These are phyloP conservation scores for Acanthosepion pharaonis DNA, from an alignment of 2,888 invertebrate species.

Conservation along the genomic window DNA sequence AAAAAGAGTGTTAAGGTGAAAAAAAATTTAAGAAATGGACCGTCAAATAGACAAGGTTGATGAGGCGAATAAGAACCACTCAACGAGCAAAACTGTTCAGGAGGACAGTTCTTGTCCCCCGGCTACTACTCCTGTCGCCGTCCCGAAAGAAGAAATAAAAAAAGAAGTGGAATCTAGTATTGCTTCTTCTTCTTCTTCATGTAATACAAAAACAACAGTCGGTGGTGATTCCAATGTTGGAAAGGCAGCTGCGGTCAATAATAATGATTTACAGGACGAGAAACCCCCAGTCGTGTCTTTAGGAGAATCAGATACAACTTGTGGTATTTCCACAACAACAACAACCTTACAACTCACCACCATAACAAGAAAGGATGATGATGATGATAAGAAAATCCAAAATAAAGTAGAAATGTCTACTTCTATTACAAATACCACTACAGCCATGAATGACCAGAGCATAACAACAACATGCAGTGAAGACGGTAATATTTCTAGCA, in stretches of 20 bases:
- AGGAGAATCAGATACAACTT: not conserved
- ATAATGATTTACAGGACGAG: not conserved
- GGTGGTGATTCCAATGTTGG: not conserved
- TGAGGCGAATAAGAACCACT: not conserved
- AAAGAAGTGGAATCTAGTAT: not conserved
- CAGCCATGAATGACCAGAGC: not conserved
- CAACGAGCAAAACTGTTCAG: not conserved
- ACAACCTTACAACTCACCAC: not conserved
- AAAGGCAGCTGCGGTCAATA: not conserved
- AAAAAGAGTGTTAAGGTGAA: not conserved
- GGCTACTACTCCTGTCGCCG: not conserved
- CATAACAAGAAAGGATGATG: not conserved
- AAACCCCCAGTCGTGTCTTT: not conserved
- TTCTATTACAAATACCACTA: not conserved
- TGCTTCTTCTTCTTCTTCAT: not conserved
- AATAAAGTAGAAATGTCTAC: not conserved
- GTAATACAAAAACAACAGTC: not conserved
- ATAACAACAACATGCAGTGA: not conserved
- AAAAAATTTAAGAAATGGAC: not conserved
- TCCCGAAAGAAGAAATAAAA: constrained; percentile 1
- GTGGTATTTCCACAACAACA: not conserved
- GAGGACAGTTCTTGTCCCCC: not conserved
- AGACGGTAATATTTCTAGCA: not conserved
- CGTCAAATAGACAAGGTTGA: not conserved
- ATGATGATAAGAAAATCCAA: not conserved